Conservation (phyloP, 2,888 invertebrate genomes). For the Phasia obesa region DNA sequence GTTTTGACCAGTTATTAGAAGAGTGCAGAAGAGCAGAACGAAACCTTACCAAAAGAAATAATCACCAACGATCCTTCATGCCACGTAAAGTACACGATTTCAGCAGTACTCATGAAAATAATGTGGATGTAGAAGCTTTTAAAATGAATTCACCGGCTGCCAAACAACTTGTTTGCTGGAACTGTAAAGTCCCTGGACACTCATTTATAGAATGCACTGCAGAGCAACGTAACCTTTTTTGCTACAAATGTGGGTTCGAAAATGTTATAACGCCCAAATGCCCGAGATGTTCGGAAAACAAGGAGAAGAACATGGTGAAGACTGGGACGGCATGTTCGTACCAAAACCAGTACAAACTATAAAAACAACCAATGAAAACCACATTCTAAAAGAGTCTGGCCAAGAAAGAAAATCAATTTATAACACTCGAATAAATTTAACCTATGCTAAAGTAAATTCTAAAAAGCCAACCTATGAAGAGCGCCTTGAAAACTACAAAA, state of each 20-base stretch:
- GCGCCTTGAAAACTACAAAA: not conserved
- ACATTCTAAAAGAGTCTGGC: no score
- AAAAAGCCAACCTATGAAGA: not conserved
- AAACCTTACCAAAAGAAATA: not conserved
- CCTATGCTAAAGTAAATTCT: not conserved
- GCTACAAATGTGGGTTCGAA: constrained; percentile 1
- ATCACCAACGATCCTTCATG: not conserved
- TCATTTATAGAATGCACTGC: constrained; percentile 4
- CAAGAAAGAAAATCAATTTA: not conserved
- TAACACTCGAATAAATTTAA: not conserved
- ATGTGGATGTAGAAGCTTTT: not conserved
- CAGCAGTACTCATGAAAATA: not conserved
- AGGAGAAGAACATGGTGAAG: not conserved
- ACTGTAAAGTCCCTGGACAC: not conserved
- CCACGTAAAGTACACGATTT: not conserved
- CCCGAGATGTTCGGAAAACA: constrained; percentile 3
- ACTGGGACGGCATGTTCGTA: constrained; percentile 12
- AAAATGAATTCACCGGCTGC: not conserved
- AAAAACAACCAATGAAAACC: not conserved
- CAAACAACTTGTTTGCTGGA: constrained; percentile 1
- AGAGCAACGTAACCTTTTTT: constrained; percentile 12
- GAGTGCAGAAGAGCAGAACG: constrained; percentile 27
- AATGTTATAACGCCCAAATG: not conserved
- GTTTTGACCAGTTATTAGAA: constrained; percentile 15
- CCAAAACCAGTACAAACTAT: not conserved